These are phyloP conservation scores for Heteromyza rotundicornis DNA, from an alignment of 2,888 invertebrate species.

Conservation along the genomic window DNA sequence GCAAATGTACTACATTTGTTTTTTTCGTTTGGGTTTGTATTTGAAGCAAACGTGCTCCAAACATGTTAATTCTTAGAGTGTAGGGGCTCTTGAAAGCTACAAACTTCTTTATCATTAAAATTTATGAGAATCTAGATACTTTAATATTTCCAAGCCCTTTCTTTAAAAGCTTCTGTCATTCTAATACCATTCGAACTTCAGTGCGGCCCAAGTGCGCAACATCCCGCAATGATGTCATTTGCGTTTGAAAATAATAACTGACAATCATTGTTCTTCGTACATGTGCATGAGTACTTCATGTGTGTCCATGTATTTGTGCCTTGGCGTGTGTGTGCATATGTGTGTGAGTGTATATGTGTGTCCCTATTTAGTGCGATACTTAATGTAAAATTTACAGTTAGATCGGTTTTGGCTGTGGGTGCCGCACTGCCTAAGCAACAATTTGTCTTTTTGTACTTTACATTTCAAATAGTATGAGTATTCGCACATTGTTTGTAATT, in stretches of 20 bases:
- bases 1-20: too few species aligned
- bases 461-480: background rate
- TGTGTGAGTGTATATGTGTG: constrained; percentile 11
- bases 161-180: background rate
- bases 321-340: constrained; percentile 6
- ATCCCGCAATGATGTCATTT: constrained; percentile 23
- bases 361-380: constrained; percentile 25
- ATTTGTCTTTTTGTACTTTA: constrained; percentile 15
- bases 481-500: too few species aligned
- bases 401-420: constrained; percentile 39
- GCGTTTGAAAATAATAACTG: constrained; percentile 20
- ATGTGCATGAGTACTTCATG: constrained; percentile 2
- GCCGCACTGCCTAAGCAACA: constrained; percentile 25
- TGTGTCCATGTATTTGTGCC: constrained; percentile 7
- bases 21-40: too few species aligned
- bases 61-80: too few species aligned
- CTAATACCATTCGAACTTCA: background rate
- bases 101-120: too few species aligned
- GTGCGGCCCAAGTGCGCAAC: background rate
- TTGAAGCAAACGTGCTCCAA: too few species aligned
- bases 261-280: constrained; percentile 30
- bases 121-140: too few species aligned
- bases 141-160: too few species aligned
- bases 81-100: too few species aligned
- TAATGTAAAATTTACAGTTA: constrained; percentile 54